phyloP scores from a whole-genome alignment of 2,797 vertebrate species.

The Fundulus diaphanus region DNA sequence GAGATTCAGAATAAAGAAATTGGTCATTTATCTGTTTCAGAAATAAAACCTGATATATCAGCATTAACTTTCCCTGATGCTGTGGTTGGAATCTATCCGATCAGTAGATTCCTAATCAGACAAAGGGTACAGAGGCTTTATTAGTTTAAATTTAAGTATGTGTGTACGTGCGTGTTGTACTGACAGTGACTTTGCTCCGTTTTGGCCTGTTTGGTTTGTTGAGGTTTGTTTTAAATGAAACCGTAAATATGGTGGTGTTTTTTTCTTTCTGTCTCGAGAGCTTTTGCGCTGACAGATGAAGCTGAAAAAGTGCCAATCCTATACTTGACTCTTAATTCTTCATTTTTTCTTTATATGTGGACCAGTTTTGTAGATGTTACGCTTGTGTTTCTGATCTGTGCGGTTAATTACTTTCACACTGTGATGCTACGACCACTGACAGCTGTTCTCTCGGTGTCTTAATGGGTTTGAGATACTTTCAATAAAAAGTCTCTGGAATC shows the following conservation, averaged over 20 bases:
- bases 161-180: constrained; percentile 21
- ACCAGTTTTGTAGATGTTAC: constrained; percentile 39
- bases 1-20: background rate
- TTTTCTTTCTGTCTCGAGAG: constrained; percentile 62
- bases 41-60: background rate
- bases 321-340: constrained; percentile 72
- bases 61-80: constrained; percentile 31
- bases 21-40: background rate
- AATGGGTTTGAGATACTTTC: constrained; percentile 54
- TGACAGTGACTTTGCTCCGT: constrained; percentile 8
- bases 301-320: constrained; percentile 68
- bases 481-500: constrained; percentile 43
- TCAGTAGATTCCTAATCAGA: constrained; percentile 47
- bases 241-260: constrained; percentile 45
- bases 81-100: constrained; percentile 25
- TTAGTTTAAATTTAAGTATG: constrained; percentile 27
- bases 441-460: constrained; percentile 41
- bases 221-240: constrained; percentile 12
- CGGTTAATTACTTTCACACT: constrained; percentile 36
- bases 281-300: constrained; percentile 62
- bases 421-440: constrained; percentile 37
- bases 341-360: constrained; percentile 27
- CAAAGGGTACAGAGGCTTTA: constrained; percentile 21
- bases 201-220: background rate
- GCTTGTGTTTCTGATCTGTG: constrained; percentile 47